A percentile compares a stretch with the other conserved stretches of the same genome.
Conservation (phyloP, 2,797 vertebrate species). For the Phalanger gymnotis region DNA sequence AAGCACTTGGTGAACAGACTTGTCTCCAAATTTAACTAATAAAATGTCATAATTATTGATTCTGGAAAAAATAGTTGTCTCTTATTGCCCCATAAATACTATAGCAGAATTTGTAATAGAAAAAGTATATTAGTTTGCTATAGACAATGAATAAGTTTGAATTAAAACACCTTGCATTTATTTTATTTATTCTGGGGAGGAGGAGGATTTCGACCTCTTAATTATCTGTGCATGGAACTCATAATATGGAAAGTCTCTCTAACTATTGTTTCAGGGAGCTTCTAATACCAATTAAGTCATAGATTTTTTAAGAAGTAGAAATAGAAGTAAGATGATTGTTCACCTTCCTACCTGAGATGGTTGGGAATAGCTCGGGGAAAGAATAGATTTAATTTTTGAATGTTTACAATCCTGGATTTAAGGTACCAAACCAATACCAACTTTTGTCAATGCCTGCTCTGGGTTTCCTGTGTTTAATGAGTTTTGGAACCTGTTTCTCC, state of each 20-base stretch:
- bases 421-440: background rate
- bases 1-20: slow-evolving; percentile 44
- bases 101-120: background rate
- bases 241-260: too few species aligned
- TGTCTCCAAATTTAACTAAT: too few species aligned
- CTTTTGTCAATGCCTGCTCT: slow-evolving; percentile 2
- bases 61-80: too few species aligned
- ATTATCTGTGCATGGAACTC: too few species aligned
- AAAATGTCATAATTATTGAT: too few species aligned
- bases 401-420: background rate
- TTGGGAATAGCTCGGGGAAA: background rate
- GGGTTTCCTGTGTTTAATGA: background rate
- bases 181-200: too few species aligned
- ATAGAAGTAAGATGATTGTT: background rate
- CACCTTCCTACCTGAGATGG: background rate
- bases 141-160: too few species aligned
- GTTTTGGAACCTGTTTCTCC: background rate
- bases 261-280: background rate
- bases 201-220: too few species aligned
- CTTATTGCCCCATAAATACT: background rate
- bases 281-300: slow-evolving; percentile 23
- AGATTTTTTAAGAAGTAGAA: background rate
- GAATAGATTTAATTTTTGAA: background rate
- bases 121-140: background rate
- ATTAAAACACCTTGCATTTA: too few species aligned